These are phyloP conservation scores for Sarotherodon lohbergeri DNA, from an alignment of 2,113 vertebrate species.

Conservation along the genomic window DNA sequence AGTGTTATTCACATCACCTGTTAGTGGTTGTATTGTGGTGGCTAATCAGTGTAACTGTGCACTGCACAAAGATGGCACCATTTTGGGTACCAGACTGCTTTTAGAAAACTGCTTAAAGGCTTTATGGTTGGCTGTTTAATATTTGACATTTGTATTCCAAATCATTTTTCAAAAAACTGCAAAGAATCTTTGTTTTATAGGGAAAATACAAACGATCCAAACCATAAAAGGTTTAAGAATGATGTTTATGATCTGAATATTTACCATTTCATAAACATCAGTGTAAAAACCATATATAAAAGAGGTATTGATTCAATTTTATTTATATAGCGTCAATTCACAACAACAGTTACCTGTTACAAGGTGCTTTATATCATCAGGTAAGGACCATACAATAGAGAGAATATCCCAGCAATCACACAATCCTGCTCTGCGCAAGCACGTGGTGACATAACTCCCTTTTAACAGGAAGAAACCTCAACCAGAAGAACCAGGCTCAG, in stretches of 20 bases:
- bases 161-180: neutral
- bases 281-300: neutral
- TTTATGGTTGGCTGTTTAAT: neutral
- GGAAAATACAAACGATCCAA: neutral
- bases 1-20: neutral
- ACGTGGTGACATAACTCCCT: neutral
- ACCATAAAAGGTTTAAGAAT: neutral
- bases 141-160: accelerated
- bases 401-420: neutral
- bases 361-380: neutral
- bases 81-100: neutral
- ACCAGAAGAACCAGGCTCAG: accelerated
- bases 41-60: neutral
- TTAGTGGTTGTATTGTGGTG: neutral
- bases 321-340: neutral
- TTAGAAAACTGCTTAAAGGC: neutral
- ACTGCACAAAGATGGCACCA: neutral
- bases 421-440: neutral
- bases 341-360: neutral
- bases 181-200: neutral
- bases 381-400: neutral
- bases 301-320: neutral
- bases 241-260: neutral
- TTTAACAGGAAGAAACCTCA: neutral
- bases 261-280: neutral